Percentiles rank a stretch among this genome's conserved stretches.
phyloP scores from a whole-genome alignment of 2,888 invertebrate genomes.

The Lacanobia oleracea region DNA sequence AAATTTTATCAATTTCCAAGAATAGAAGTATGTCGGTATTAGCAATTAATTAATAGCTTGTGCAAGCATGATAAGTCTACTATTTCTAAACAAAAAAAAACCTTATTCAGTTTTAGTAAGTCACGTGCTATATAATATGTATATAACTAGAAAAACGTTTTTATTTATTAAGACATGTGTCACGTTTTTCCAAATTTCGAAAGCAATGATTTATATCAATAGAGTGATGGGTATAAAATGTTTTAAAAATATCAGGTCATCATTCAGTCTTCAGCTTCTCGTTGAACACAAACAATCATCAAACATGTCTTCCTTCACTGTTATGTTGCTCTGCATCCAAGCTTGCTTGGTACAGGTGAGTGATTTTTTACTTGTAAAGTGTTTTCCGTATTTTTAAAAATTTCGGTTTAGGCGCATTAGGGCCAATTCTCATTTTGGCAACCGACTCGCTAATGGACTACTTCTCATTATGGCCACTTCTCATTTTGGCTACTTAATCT shows the following conservation, averaged over 20 bases:
- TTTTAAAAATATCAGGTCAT: not conserved
- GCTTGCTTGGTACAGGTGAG: constrained; percentile 73
- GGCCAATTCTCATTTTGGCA: no score
- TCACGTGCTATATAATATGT: not conserved
- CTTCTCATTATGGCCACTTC: no score
- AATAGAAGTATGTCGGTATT: not conserved
- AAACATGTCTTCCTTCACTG: constrained; percentile 68
- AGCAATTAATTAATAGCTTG: not conserved
- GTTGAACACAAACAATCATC: constrained; percentile 36
- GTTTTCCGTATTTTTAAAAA: no score
- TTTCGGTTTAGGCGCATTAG: no score
- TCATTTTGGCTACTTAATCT: no score
- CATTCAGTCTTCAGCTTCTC: constrained; percentile 39
- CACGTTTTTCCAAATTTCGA: not conserved
- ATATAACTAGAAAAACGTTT: no score
- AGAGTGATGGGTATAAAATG: not conserved
- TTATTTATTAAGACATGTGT: not conserved
- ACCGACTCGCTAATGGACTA: no score
- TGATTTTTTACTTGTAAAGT: not conserved
- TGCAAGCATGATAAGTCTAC: not conserved
- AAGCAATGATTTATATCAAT: not conserved
- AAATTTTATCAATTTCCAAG: not conserved
- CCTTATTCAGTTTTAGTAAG: not conserved
- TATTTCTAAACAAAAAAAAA: not conserved
- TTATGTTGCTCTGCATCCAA: constrained; percentile 71